These are phyloP conservation scores for Pterobdella sp. DNA, from an alignment of 2,888 invertebrate genomes.

Conservation along the genomic window DNA sequence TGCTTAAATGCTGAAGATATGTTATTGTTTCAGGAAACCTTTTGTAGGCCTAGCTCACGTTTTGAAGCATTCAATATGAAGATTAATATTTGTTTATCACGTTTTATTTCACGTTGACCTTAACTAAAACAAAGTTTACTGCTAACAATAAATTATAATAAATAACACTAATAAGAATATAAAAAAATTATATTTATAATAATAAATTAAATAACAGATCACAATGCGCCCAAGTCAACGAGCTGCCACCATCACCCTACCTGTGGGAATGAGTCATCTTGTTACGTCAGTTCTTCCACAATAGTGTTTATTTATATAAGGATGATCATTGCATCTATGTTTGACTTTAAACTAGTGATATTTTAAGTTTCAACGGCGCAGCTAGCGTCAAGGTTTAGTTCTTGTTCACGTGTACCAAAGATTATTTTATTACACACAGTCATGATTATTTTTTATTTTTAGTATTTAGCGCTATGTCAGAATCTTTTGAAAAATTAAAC, in stretches of 20 bases:
- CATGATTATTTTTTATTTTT: no score
- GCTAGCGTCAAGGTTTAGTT: background rate
- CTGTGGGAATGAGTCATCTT: slow-evolving; percentile 63
- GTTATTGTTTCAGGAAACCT: no score
- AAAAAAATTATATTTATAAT: background rate
- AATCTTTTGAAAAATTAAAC: no score
- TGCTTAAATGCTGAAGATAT: no score
- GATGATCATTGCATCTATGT: background rate
- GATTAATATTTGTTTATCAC: background rate
- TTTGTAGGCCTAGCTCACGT: background rate
- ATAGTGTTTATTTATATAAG: background rate
- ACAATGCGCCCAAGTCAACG: slow-evolving; percentile 82
- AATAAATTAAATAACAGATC: slow-evolving; percentile 42
- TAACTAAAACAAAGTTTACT: no score
- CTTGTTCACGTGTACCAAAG: background rate
- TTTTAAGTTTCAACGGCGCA: background rate
- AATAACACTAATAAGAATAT: slow-evolving; percentile 5
- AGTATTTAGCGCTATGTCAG: no score
- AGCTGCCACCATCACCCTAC: slow-evolving; percentile 94
- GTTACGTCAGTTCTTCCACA: slow-evolving; percentile 18
- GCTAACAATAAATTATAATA: background rate
- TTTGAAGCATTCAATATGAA: background rate
- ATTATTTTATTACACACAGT: background rate
- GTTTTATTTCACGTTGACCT: background rate
- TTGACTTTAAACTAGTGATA: background rate